A percentile compares a stretch with the other conserved stretches of the same genome.
Conservation (phyloP, 2,888 invertebrate species). For the Platycheirus rosarum region DNA sequence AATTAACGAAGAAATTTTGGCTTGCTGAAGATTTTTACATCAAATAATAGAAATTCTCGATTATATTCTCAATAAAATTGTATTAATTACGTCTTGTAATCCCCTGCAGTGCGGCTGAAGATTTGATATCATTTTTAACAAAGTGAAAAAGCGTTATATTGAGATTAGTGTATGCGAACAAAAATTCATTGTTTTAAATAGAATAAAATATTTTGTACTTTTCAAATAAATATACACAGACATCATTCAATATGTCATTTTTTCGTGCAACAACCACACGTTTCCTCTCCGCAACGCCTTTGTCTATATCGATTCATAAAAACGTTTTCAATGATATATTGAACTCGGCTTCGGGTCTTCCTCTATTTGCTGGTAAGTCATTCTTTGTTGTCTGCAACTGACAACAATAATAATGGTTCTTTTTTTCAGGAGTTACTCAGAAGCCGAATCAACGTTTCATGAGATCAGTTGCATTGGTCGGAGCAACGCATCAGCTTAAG, state of each 20-base stretch:
- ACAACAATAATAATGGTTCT: background rate
- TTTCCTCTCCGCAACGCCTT: conserved; percentile 45
- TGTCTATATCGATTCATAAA: conserved; percentile 60
- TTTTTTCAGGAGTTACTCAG: conserved; percentile 38
- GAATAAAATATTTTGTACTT: no score
- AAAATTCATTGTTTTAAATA: background rate
- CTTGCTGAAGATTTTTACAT: no score
- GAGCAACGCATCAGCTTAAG: conserved; percentile 58
- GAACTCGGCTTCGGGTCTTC: conserved; percentile 37
- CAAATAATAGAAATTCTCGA: no score
- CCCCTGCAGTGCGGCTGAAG: background rate
- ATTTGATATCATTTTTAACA: no score
- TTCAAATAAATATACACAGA: no score
- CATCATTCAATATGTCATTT: conserved; percentile 55
- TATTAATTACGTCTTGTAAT: no score
- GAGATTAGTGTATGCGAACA: background rate
- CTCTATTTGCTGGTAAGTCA: conserved; percentile 54
- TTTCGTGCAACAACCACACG: conserved; percentile 62
- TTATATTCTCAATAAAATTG: no score
- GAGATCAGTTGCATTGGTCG: conserved; percentile 57
- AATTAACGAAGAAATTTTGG: no score
- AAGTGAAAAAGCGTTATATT: no score
- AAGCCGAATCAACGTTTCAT: conserved; percentile 54
- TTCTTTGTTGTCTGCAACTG: background rate
- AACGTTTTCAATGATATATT: conserved; percentile 42